Evolutionary conservation across 2,797 vertebrate genomes (phyloP).

Genomic region (Pipistrellus pipistrellus): DNA sequence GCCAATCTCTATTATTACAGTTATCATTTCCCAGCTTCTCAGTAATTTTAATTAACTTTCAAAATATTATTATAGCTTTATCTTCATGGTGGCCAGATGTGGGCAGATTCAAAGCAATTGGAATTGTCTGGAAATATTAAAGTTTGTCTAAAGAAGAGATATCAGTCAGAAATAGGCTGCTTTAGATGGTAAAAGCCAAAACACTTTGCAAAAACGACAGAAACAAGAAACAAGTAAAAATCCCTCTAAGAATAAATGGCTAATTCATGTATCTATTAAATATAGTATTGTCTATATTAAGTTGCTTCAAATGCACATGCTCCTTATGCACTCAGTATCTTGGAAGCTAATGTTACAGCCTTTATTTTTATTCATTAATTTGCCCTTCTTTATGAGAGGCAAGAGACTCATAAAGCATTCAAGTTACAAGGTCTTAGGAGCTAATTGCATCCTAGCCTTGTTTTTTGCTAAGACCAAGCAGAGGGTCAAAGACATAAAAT

Average conservation of each 20-base stretch:
- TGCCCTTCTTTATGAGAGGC: neutral
- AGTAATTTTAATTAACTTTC: slow-evolving; percentile 68
- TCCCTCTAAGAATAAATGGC: neutral
- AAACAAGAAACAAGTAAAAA: slow-evolving; percentile 37
- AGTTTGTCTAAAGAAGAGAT: slow-evolving; percentile 7
- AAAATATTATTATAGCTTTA: slow-evolving; percentile 34
- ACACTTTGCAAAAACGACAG: slow-evolving; percentile 39
- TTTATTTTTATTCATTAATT: slow-evolving; percentile 47
- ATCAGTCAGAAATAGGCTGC: slow-evolving; percentile 52
- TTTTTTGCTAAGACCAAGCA: slow-evolving; percentile 2
- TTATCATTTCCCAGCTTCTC: slow-evolving; percentile 38
- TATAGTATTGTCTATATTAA: neutral
- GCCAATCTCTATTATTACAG: slow-evolving; percentile 18
- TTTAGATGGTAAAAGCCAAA: slow-evolving; percentile 15
- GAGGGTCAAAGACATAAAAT: neutral
- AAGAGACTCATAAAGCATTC: neutral
- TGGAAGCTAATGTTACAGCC: neutral
- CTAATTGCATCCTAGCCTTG: neutral
- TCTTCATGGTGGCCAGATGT: slow-evolving; percentile 64
- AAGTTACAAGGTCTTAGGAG: neutral
- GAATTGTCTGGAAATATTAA: slow-evolving; percentile 56
- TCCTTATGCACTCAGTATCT: slow-evolving; percentile 37
- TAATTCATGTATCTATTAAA: slow-evolving; percentile 33
- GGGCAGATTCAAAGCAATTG: slow-evolving; percentile 44
- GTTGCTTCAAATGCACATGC: slow-evolving; percentile 10